Base-by-base conservation (phyloP, 2,797 vertebrate species). In the Pipistrellus pygmaeus region DNA sequence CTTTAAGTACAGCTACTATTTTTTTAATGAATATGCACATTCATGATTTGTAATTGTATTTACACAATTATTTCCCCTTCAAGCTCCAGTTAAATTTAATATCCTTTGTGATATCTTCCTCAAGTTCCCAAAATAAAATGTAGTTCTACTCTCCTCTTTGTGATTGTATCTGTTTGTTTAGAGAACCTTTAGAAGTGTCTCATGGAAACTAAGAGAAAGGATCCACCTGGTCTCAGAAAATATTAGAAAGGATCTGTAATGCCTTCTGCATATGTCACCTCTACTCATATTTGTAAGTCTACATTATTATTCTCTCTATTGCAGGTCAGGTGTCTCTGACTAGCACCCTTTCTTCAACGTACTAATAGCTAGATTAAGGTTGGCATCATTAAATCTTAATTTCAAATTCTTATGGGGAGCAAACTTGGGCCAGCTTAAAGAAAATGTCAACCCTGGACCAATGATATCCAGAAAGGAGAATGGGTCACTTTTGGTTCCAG, bases 31-130 rank as follows among this genome's bases (percentile, higher is more conserved):
- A 30, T 62, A 35, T 46, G 5, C 6, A 32, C 55, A 81, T 53
- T 55, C 9, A 76, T 84, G 44, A 90, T 91, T 86, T 82, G 23
- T 81, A 83, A 64, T 13, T 92, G 5, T 44, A 35, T 90, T 93
- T 53, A n/a, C 73, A 46, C 6, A 72, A 20, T 85, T 85, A 82
- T 27, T n/a, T 80, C 13, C 48, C 27, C 62, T 75, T 90, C 60
- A 75, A 85, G 17, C 5, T 14, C 18, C 35, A 82, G 27, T 53
- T 88, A 94, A 75, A 80, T 69, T 51, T 92, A 88, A 73, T 13
- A 21, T 72, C 2, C 32, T 83, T 3, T 4, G 15, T 44, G 15
- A 75, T 88, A 8, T 44, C 60, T 84, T 57, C 23, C 18, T 66
- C 12, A 75, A 25, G 32, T n/a, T 60, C 23, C 21, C 35, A 35